Conservation (phyloP, 2,888 invertebrate species). For the Rotaria macrura region DNA sequence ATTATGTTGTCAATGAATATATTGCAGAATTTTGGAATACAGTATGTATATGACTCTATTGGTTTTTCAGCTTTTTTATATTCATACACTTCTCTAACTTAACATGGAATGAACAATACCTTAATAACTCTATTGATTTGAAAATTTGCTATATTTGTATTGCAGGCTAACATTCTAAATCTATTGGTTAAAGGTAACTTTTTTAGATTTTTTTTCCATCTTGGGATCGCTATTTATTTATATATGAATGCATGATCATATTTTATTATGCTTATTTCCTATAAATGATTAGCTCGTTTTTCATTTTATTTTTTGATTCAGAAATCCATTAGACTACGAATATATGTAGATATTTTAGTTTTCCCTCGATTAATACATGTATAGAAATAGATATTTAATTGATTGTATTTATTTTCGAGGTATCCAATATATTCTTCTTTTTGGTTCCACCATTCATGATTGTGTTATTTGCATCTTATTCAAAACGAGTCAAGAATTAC, state of each 20-base stretch:
- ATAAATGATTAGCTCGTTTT: neutral
- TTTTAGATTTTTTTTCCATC: neutral
- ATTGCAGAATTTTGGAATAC: conserved; percentile 16
- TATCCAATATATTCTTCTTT: conserved; percentile 62
- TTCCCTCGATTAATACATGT: neutral
- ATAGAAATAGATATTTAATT: neutral
- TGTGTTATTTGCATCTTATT: conserved; percentile 66
- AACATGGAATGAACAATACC: neutral
- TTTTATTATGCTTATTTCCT: neutral
- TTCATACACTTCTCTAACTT: neutral
- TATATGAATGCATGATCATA: neutral
- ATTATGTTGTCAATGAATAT: conserved; percentile 1
- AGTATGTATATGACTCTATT: conserved; percentile 34
- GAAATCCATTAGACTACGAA: neutral
- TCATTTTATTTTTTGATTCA: neutral
- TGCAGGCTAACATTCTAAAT: neutral
- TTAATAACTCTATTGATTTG: neutral
- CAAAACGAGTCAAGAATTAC: conserved; percentile 60
- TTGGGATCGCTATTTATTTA: neutral
- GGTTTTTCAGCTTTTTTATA: neutral
- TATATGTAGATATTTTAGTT: neutral
- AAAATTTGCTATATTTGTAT: neutral
- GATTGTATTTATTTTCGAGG: neutral
- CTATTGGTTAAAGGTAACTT: neutral
- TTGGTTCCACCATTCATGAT: conserved; percentile 66